phyloP scores from a whole-genome alignment of 2,797 vertebrate species.

The Rhadinocentrus ornatus region DNA sequence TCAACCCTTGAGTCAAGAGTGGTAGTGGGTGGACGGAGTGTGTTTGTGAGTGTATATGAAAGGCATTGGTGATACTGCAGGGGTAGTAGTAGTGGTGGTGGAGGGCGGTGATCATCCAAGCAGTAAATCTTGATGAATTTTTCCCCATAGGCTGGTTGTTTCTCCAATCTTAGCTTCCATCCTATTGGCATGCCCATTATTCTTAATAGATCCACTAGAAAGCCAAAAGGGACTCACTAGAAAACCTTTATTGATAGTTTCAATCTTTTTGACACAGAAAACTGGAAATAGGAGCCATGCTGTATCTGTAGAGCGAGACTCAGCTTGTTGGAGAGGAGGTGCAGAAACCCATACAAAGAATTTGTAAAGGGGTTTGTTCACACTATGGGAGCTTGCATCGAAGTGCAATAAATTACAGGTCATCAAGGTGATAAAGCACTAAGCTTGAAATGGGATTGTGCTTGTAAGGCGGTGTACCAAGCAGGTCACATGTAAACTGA shows the following conservation, averaged over 20 bases:
- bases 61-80: background rate
- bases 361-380: slow-evolving; percentile 28
- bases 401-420: slow-evolving; percentile 49
- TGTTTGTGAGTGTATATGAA: slow-evolving; percentile 20
- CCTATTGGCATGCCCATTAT: slow-evolving; percentile 48
- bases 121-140: slow-evolving; percentile 46
- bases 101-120: slow-evolving; percentile 13
- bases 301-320: slow-evolving; percentile 5
- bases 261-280: slow-evolving; percentile 44
- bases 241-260: slow-evolving; percentile 49
- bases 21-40: slow-evolving; percentile 36
- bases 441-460: slow-evolving; percentile 59
- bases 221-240: slow-evolving; percentile 36
- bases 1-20: slow-evolving; percentile 47
- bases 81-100: background rate
- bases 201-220: slow-evolving; percentile 43
- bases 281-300: slow-evolving; percentile 20
- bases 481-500: slow-evolving; percentile 44
- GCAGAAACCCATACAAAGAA: slow-evolving; percentile 29
- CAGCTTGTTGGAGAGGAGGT: slow-evolving; percentile 24
- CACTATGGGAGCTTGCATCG: slow-evolving; percentile 22
- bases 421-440: slow-evolving; percentile 60
- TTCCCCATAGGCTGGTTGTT: slow-evolving; percentile 21
- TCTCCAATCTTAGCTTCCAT: slow-evolving; percentile 7
- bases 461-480: slow-evolving; percentile 33